These are phyloP conservation scores for Microcebus lehilahytsara DNA, from an alignment of 2,113 vertebrate genomes.

Conservation along the genomic window DNA sequence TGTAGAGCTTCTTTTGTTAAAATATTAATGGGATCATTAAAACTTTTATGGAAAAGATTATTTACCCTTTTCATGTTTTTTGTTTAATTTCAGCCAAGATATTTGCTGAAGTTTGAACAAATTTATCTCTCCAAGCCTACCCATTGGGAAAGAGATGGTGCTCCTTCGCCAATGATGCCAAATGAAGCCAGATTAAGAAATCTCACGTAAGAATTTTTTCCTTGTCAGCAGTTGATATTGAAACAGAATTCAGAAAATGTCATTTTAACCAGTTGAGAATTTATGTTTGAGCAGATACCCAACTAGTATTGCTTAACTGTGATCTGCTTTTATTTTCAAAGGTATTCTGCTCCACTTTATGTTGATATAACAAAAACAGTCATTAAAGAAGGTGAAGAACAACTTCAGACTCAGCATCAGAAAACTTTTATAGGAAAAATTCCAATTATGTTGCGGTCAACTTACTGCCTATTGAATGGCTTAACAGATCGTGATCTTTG, in stretches of 20 bases:
- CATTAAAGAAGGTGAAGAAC: constrained; percentile 98
- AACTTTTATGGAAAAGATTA: background rate
- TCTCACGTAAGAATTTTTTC: constrained; percentile 90
- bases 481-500: constrained; percentile 97
- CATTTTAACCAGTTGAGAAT: background rate
- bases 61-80: constrained; percentile 11
- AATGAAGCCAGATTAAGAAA: constrained; percentile 97
- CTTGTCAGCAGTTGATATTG: background rate
- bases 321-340: constrained; percentile 75
- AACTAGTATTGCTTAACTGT: background rate
- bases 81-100: constrained; percentile 91
- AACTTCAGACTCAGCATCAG: constrained; percentile 97
- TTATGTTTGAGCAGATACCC: background rate
- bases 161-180: constrained; percentile 99
- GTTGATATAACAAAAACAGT: constrained; percentile 99
- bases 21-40: constrained; percentile 15
- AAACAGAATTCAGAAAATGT: constrained; percentile 26
- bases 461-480: constrained; percentile 96
- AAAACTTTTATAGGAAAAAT: constrained; percentile 99
- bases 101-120: constrained; percentile 97
- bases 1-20: background rate
- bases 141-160: constrained; percentile 98
- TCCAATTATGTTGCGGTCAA: constrained; percentile 98
- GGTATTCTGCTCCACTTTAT: constrained; percentile 97
- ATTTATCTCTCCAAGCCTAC: constrained; percentile 99